Percentiles rank a stretch among this genome's conserved stretches.
Conservation (phyloP, 2,888 invertebrate species). For the Bimastos eiseni region DNA sequence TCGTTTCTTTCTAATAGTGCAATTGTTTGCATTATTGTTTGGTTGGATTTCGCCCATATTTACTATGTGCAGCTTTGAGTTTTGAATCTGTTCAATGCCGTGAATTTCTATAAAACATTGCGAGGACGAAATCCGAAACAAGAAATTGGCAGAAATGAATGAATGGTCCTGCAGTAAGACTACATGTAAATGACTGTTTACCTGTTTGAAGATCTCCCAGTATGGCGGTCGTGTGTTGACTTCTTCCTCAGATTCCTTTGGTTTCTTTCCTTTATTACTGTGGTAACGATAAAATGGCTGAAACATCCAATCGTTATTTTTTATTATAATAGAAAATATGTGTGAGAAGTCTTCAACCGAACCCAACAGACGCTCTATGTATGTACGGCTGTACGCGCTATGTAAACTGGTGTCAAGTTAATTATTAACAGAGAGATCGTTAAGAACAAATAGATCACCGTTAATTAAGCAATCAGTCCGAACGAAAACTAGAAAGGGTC, state of each 20-base stretch:
- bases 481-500: no score
- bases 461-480: no score
- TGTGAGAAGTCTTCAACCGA: not conserved
- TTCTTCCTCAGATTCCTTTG: not conserved
- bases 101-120: no score
- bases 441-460: no score
- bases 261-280: not conserved
- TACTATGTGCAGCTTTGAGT: no score
- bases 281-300: slow-evolving; percentile 16
- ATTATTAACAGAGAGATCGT: no score
- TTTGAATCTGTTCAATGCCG: no score
- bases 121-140: not conserved
- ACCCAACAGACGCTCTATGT: not conserved
- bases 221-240: not conserved
- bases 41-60: no score
- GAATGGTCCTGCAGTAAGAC: no score
- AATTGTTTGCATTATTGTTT: no score
- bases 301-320: not conserved
- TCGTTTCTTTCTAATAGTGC: no score
- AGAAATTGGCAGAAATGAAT: not conserved
- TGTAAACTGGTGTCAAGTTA: no score
- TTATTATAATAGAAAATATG: not conserved
- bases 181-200: not conserved
- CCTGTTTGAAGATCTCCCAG: not conserved
- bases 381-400: not conserved